Evolutionary conservation across 2,888 invertebrate species (phyloP).

Genomic region (Synergus itoensis): DNA sequence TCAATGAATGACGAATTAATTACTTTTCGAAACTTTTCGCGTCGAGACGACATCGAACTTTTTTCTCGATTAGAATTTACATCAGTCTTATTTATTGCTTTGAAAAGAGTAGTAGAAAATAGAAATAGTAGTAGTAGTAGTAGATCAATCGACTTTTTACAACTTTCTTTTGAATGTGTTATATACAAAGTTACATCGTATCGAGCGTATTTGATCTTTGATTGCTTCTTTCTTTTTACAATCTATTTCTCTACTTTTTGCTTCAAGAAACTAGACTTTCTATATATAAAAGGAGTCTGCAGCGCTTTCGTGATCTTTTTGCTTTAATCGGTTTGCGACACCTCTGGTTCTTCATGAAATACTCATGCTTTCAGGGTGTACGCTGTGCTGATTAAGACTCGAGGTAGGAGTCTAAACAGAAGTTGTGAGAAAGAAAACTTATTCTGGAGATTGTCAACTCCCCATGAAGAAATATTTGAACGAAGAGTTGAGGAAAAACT

Average conservation of each 20-base stretch:
- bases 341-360: constrained; percentile 37
- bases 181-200: not conserved
- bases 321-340: constrained; percentile 48
- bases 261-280: constrained; percentile 30
- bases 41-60: not conserved
- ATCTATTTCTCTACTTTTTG: constrained; percentile 1
- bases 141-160: not conserved
- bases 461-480: constrained; percentile 23
- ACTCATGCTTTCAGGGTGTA: constrained; percentile 22
- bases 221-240: not conserved
- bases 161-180: not conserved
- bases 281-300: constrained; percentile 11
- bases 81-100: not conserved
- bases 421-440: constrained; percentile 35
- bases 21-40: not conserved
- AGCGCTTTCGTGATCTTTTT: constrained; percentile 41
- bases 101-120: not conserved
- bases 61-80: not conserved
- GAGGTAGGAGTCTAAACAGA: constrained; percentile 8
- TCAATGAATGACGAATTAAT: not conserved
- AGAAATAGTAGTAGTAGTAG: too few species aligned
- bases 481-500: not conserved
- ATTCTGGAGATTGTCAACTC: constrained; percentile 25
- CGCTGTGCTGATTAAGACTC: constrained; percentile 41
- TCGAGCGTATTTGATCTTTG: not conserved